Base-by-base conservation (phyloP, 1,140 invertebrate species). In the Scaptomyza montana region DNA sequence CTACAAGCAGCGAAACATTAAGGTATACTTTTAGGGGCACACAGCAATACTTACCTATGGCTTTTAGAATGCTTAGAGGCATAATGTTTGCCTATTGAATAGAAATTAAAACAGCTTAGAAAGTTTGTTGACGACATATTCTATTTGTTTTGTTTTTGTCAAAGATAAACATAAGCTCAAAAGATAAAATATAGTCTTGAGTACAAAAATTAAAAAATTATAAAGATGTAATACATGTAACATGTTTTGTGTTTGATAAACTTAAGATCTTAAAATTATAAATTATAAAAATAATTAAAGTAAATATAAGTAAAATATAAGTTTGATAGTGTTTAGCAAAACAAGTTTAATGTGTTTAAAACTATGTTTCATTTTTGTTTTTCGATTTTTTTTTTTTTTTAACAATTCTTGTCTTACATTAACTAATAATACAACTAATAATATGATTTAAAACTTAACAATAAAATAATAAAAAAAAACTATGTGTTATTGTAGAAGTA, bases 161-260 rank as follows among this genome's bases (percentile, higher is more conserved):
- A 36, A 68, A 62, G 55, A 71, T 62, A 77, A 77, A 76, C 62
- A 60, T 75, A 75, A 74, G 49, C 33, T 60, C 69, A 64, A 66
- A 77, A 16, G 50, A 66, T 53, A 55, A 59, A 33, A 74, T 41
- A 21, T 50, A 41, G 49, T 25, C 51, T 54, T 59, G 53, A 71
- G 56, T 75, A 65, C n/a, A 78, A 77, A 69, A 65, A 45, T 73
- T n/a, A n/a, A 74, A 69, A 74, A 51, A 9, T 36, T 49, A 51
- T 10, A 46, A 62, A 54, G 41, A 59, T 63, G 63, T n/a, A 67
- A 66, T 76, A 73, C 39, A 65, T 62, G 50, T 50, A 54, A 54
- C 55, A 72, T 55, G 45, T 65, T 64, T 55, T 45, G 39, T 57
- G 33, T 55, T 16, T 55, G 60, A 74, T 64, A 71, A 71, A 49